Conservation (phyloP, 2,888 invertebrate genomes). For the Alitta virens region DNA sequence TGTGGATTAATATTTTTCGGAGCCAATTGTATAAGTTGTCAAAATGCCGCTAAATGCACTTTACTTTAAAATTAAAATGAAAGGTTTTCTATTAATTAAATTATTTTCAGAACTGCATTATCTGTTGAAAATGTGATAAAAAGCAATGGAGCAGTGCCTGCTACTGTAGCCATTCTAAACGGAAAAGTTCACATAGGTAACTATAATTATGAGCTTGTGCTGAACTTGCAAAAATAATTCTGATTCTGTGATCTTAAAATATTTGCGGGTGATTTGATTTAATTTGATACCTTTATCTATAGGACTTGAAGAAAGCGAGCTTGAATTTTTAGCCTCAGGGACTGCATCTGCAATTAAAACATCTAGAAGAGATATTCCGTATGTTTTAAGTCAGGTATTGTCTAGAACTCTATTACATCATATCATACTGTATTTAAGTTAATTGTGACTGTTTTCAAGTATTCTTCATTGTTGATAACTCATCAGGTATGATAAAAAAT, state of each 20-base stretch:
- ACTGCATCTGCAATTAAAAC: slow-evolving; percentile 67
- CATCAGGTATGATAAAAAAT: too few relatives aligned
- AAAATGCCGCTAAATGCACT: too few relatives aligned
- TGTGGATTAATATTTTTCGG: too few relatives aligned
- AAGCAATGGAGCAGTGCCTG: slow-evolving; percentile 74
- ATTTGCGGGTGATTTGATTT: not conserved
- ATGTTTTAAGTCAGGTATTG: slow-evolving; percentile 69
- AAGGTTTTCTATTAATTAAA: not conserved
- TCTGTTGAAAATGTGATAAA: slow-evolving; percentile 78
- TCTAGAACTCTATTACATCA: too few relatives aligned
- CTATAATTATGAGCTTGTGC: slow-evolving; percentile 6
- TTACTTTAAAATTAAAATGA: not conserved
- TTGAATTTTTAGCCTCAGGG: not conserved
- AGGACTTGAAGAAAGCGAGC: not conserved
- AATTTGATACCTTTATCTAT: not conserved
- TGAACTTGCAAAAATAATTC: not conserved
- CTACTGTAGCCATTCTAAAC: slow-evolving; percentile 84
- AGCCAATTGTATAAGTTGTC: too few relatives aligned
- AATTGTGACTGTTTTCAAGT: too few relatives aligned
- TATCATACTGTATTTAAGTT: too few relatives aligned
- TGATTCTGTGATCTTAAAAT: not conserved
- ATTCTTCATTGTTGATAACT: too few relatives aligned
- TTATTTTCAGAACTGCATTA: slow-evolving; percentile 67
- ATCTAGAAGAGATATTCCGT: slow-evolving; percentile 82
- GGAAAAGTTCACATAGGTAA: slow-evolving; percentile 80